Percentiles rank a stretch among this genome's conserved stretches.
phyloP scores from a whole-genome alignment of 1,140 invertebrate species.

The Teleogryllus occipitalis region DNA sequence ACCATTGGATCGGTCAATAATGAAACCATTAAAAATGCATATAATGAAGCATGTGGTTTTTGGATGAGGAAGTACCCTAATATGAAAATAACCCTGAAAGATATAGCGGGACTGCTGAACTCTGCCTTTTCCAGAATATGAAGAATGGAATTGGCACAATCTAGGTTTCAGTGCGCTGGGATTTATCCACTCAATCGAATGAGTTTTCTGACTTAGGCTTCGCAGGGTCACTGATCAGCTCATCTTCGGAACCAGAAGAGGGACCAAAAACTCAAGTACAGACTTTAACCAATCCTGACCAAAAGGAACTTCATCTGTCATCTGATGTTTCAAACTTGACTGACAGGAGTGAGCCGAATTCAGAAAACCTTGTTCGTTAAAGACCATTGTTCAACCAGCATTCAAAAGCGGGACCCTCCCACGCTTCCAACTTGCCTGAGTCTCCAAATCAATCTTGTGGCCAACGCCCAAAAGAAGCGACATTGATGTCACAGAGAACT shows the following conservation, averaged over 20 bases:
- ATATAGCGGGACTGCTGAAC: too few relatives aligned
- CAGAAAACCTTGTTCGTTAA: not conserved
- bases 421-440: not conserved
- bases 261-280: not conserved
- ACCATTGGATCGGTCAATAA: slow-evolving; percentile 32
- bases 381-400: not conserved
- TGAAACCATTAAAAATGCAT: slow-evolving; percentile 36
- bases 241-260: not conserved
- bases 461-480: not conserved
- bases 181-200: not conserved
- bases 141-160: too few relatives aligned
- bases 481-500: not conserved
- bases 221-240: not conserved
- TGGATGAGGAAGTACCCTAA: too few relatives aligned
- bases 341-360: not conserved
- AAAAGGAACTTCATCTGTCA: not conserved
- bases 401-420: too few relatives aligned
- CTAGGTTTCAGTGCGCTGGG: not conserved
- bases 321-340: not conserved
- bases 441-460: not conserved
- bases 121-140: too few relatives aligned
- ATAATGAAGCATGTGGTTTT: too few relatives aligned
- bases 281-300: not conserved
- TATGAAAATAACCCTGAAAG: too few relatives aligned
- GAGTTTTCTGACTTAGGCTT: not conserved